Evolutionary conservation across 2,113 vertebrate genomes (phyloP).

Genomic region (Daboia siamensis): DNA sequence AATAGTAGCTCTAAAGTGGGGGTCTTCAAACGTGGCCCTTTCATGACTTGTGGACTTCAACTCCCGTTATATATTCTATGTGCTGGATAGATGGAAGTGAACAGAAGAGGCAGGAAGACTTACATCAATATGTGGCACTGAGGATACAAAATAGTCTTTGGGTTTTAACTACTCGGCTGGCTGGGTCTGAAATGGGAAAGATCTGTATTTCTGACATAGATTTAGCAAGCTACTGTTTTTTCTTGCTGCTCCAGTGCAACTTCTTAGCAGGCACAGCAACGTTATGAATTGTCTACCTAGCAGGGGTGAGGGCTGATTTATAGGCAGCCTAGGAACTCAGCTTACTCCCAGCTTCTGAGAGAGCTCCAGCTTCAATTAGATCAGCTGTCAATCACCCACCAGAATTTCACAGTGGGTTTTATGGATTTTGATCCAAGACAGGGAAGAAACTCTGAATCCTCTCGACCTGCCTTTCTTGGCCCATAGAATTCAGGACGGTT

Average conservation of each 20-base stretch:
- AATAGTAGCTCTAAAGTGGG: neutral
- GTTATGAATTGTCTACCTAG: neutral
- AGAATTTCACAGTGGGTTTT: neutral
- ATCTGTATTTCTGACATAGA: neutral
- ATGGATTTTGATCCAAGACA: neutral
- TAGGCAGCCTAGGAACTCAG: neutral
- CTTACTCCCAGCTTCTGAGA: too few species aligned
- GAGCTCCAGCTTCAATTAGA: neutral
- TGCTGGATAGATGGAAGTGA: neutral
- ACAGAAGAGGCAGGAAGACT: slow-evolving; percentile 9
- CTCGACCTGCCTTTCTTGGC: neutral
- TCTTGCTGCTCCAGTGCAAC: neutral
- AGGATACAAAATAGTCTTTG: neutral
- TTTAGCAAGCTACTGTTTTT: neutral
- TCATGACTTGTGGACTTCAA: too few species aligned
- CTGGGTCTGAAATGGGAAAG: neutral
- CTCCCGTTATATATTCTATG: neutral
- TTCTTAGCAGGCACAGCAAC: neutral
- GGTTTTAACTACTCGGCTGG: neutral
- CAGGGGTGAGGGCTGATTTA: neutral
- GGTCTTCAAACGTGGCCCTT: too few species aligned
- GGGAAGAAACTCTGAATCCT: neutral
- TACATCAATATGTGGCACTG: too few species aligned
- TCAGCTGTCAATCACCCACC: neutral
- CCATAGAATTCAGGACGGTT: neutral